Conservation (phyloP, 2,888 invertebrate genomes). For the Heliconius ethilla region DNA sequence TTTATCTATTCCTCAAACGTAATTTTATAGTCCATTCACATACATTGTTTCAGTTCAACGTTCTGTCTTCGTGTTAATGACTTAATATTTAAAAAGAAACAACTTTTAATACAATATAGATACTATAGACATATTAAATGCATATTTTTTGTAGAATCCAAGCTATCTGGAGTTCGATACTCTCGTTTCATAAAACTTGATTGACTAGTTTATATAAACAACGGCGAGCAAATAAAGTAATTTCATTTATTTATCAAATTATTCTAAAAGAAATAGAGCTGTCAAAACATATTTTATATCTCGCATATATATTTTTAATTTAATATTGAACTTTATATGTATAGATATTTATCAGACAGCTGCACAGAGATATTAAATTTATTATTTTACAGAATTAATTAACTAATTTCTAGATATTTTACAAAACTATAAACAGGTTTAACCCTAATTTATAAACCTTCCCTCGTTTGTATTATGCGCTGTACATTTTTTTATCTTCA, state of each 20-base stretch:
- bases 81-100: slow-evolving; percentile 21
- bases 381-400: neutral
- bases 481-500: neutral
- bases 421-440: neutral
- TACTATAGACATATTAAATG: neutral
- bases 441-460: neutral
- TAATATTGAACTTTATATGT: neutral
- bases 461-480: neutral
- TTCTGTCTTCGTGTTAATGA: slow-evolving; percentile 23
- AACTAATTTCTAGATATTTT: neutral
- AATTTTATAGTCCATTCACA: slow-evolving; percentile 28
- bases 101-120: slow-evolving; percentile 1
- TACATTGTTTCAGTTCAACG: slow-evolving; percentile 34
- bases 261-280: slow-evolving; percentile 5
- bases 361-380: neutral
- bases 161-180: slow-evolving; percentile 32
- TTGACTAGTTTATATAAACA: slow-evolving; percentile 22
- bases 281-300: slow-evolving; percentile 14
- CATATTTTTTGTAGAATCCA: slow-evolving; percentile 4
- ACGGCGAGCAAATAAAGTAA: slow-evolving; percentile 8
- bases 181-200: slow-evolving; percentile 23
- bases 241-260: slow-evolving; percentile 27
- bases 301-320: slow-evolving; percentile 3
- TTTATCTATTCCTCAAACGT: slow-evolving; percentile 27
- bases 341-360: neutral